A percentile compares a stretch with the other conserved stretches of the same genome.
Evolutionary conservation across 1,140 invertebrate genomes (phyloP).

Genomic region (Euwallacea fornicatus): DNA sequence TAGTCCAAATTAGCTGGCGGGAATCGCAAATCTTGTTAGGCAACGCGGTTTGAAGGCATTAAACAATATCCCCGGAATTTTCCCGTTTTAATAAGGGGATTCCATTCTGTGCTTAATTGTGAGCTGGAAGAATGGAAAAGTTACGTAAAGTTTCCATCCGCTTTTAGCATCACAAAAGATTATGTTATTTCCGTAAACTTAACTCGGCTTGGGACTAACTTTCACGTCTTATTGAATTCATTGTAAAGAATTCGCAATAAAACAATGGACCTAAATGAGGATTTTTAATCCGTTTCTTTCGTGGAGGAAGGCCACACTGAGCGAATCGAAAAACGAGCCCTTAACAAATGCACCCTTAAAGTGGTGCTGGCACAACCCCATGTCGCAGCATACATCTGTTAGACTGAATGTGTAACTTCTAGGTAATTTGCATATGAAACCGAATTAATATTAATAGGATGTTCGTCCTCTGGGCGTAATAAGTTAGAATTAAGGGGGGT

Average conservation of each 20-base stretch:
- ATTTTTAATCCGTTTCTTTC: neutral
- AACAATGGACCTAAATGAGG: too few relatives aligned
- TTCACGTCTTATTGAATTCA: conserved; percentile 13
- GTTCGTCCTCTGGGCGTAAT: conserved; percentile 15
- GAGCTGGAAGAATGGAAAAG: conserved; percentile 22
- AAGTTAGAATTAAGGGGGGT: conserved; percentile 13
- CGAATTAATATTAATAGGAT: conserved; percentile 26
- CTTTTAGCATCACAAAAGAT: conserved; percentile 27
- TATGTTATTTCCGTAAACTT: conserved; percentile 25
- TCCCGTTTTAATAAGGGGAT: conserved; percentile 18
- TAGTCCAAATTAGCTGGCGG: conserved; percentile 2
- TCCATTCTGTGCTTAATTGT: conserved; percentile 24
- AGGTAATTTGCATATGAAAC: conserved; percentile 17
- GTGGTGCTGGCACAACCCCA: neutral
- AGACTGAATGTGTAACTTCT: conserved; percentile 13
- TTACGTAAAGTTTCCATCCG: conserved; percentile 19
- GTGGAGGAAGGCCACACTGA: too few relatives aligned
- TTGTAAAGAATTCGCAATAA: too few relatives aligned
- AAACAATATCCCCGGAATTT: conserved; percentile 16
- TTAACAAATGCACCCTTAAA: conserved; percentile 15
- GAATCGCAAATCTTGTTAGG: conserved; percentile 4
- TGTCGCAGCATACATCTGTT: conserved; percentile 6
- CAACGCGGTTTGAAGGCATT: conserved; percentile 5
- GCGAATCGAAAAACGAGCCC: too few relatives aligned
- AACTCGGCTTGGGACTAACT: neutral